phyloP scores from a whole-genome alignment of 2,113 vertebrate genomes.

The Oplegnathus fasciatus region DNA sequence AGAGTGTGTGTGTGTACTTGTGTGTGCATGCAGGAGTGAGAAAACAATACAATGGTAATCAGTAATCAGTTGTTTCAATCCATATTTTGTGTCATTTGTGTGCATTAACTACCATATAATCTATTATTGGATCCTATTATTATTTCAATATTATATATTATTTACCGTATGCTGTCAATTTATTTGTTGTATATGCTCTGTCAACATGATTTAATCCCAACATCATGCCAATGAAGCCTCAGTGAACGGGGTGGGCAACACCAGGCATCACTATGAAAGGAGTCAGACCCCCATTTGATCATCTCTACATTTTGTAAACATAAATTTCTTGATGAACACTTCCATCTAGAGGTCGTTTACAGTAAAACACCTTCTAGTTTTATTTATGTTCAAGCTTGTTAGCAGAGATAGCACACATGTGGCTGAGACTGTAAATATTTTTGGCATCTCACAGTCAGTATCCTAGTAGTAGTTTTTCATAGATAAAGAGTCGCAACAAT shows the following conservation, averaged over 20 bases:
- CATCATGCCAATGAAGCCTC: background rate
- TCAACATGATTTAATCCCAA: background rate
- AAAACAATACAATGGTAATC: background rate
- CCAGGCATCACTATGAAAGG: background rate
- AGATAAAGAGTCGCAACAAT: background rate
- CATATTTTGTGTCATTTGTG: background rate
- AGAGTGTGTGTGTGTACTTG: background rate
- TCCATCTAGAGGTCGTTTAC: conserved; percentile 64
- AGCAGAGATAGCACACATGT: background rate
- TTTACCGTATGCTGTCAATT: background rate
- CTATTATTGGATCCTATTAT: background rate
- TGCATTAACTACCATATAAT: background rate
- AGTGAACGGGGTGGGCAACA: background rate
- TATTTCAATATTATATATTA: background rate
- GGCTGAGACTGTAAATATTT: background rate
- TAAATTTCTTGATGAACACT: conserved; percentile 49
- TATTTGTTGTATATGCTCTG: background rate
- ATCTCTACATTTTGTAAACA: background rate
- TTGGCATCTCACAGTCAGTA: background rate
- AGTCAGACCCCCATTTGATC: background rate
- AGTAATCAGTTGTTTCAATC: background rate
- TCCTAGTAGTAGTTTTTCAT: too few relatives aligned
- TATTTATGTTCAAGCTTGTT: background rate
- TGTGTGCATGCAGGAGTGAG: background rate
- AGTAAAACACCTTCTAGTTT: conserved; percentile 17